Conservation (phyloP, 2,888 invertebrate genomes). For the Subacronicta megacephala region DNA sequence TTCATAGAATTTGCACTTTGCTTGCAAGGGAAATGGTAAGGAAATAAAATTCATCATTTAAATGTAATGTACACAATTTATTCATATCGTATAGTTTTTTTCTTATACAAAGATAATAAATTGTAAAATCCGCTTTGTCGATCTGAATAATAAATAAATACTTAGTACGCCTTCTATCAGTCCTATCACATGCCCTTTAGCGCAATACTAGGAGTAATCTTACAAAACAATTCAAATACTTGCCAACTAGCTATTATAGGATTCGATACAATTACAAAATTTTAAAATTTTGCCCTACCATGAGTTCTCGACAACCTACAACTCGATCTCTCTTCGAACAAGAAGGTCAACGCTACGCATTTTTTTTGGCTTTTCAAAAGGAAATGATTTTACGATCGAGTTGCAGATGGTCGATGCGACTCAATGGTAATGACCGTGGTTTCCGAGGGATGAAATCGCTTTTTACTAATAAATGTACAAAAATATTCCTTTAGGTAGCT, state of each 20-base stretch:
- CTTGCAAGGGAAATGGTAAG: constrained; percentile 10
- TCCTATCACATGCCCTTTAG: constrained; percentile 82
- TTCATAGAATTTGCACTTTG: background rate
- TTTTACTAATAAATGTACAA: constrained; percentile 82
- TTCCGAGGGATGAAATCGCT: constrained; percentile 71
- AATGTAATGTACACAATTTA: constrained; percentile 89
- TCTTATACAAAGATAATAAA: constrained; percentile 89
- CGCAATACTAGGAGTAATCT: constrained; percentile 77
- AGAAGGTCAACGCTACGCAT: constrained; percentile 26
- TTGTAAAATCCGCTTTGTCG: constrained; percentile 87
- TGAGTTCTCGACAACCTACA: constrained; percentile 48
- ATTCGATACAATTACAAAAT: constrained; percentile 66
- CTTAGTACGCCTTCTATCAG: constrained; percentile 80
- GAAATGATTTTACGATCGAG: constrained; percentile 39
- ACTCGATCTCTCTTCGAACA: constrained; percentile 30
- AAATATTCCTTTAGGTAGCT: constrained; percentile 84
- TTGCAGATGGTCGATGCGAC: constrained; percentile 33
- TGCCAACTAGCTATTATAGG: constrained; percentile 75
- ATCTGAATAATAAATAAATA: constrained; percentile 89
- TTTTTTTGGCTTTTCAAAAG: constrained; percentile 25
- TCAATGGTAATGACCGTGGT: constrained; percentile 60
- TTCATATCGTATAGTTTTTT: constrained; percentile 87
- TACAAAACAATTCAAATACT: constrained; percentile 76
- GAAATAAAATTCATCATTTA: constrained; percentile 78
- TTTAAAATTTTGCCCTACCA: constrained; percentile 56